A percentile compares a stretch with the other conserved stretches of the same genome.
Evolutionary conservation across 2,888 invertebrate genomes (phyloP).

Genomic region (Cosmopolites sordidus): DNA sequence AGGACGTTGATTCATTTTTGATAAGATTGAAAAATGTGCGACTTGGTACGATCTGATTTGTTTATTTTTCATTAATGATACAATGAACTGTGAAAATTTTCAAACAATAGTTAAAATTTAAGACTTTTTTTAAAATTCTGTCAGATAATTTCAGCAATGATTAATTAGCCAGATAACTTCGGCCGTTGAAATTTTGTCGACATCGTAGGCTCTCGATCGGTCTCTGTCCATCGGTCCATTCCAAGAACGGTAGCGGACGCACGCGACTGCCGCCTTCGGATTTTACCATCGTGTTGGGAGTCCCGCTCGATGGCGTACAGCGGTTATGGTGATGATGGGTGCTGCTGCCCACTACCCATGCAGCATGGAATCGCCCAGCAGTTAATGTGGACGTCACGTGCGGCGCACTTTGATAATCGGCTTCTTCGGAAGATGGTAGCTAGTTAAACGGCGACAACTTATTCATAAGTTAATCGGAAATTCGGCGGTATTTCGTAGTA

Average conservation of each 20-base stretch:
- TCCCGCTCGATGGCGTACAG: too few species aligned
- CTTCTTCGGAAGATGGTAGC: too few species aligned
- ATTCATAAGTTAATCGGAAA: not conserved
- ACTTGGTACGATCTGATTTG: too few species aligned
- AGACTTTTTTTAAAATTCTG: too few species aligned
- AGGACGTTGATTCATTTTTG: too few species aligned
- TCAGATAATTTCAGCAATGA: too few species aligned
- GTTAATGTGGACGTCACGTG: not conserved
- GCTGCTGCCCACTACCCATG: not conserved
- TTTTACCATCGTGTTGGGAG: slow-evolving; percentile 9
- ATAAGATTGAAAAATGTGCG: too few species aligned
- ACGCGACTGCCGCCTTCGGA: slow-evolving; percentile 14
- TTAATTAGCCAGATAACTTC: not conserved
- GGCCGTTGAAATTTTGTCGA: not conserved
- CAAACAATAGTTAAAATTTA: too few species aligned
- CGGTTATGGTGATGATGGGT: not conserved
- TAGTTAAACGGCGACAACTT: too few species aligned
- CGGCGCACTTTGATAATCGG: too few species aligned
- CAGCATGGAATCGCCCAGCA: not conserved
- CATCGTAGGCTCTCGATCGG: slow-evolving; percentile 1
- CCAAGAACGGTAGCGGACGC: slow-evolving; percentile 12
- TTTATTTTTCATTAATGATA: too few species aligned
- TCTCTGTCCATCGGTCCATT: not conserved
- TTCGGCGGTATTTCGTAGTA: not conserved
- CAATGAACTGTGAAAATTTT: too few species aligned